Percentiles rank a stretch among this genome's conserved stretches.
These are phyloP conservation scores for Ceuthmochares aereus DNA, from an alignment of 2,113 vertebrate species.

Conservation along the genomic window DNA sequence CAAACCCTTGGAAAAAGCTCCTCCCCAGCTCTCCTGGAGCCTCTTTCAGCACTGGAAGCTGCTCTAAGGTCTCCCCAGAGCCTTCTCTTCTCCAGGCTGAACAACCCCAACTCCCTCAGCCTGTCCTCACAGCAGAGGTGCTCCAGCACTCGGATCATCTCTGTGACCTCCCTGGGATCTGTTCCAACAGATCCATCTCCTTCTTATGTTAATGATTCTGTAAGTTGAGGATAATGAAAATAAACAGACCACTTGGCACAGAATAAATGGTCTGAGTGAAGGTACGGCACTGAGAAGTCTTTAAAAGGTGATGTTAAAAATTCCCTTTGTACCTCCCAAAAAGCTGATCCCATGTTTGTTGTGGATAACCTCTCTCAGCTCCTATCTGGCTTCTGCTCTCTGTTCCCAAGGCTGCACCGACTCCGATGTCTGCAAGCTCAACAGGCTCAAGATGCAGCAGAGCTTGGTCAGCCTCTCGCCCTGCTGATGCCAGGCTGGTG, in stretches of 20 bases:
- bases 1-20: too few species aligned
- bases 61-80: too few species aligned
- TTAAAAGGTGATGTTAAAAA: background rate
- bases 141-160: too few species aligned
- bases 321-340: background rate
- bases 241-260: background rate
- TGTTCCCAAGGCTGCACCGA: background rate
- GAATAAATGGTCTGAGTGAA: background rate
- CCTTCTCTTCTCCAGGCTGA: too few species aligned
- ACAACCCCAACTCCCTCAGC: too few species aligned
- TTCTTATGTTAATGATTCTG: too few species aligned
- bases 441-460: background rate
- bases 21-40: too few species aligned
- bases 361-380: background rate
- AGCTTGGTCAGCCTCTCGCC: background rate
- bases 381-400: background rate
- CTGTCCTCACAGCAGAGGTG: too few species aligned
- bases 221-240: background rate
- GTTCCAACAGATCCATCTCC: too few species aligned
- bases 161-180: too few species aligned
- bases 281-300: background rate
- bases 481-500: fast-evolving
- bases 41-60: too few species aligned
- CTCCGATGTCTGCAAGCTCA: background rate
- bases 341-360: background rate